Conservation (phyloP, 2,113 vertebrate genomes). For the Cromileptes altivelis region DNA sequence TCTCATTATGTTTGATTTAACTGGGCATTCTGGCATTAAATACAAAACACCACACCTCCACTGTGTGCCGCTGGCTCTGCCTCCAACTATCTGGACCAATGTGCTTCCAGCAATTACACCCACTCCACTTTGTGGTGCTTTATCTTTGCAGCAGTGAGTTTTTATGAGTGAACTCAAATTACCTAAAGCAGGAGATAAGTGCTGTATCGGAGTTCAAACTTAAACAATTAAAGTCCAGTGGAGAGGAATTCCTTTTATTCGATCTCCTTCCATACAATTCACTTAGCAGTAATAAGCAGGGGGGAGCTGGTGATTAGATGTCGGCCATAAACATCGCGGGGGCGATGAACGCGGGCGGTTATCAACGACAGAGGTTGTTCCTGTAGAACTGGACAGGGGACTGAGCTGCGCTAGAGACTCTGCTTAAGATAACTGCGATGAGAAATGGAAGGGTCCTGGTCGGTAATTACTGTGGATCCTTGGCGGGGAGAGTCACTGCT, state of each 20-base stretch:
- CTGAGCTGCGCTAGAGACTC: constrained; percentile 50
- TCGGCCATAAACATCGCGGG: constrained; percentile 60
- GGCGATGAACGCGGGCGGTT: constrained; percentile 22
- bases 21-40: constrained; percentile 46
- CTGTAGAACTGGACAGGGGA: constrained; percentile 49
- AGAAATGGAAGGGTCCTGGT: constrained; percentile 67
- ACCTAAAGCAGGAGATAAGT: constrained; percentile 56
- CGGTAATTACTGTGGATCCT: constrained; percentile 78
- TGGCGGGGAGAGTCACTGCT: constrained; percentile 73
- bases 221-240: constrained; percentile 63
- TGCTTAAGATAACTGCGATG: constrained; percentile 77
- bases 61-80: constrained; percentile 9
- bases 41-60: constrained; percentile 17
- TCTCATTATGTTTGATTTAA: constrained; percentile 59
- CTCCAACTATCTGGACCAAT: constrained; percentile 32
- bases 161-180: constrained; percentile 54
- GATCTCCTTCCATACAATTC: constrained; percentile 48
- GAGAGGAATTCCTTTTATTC: constrained; percentile 57
- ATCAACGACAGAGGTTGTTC: constrained; percentile 58
- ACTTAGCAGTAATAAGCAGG: constrained; percentile 57
- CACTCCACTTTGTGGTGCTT: constrained; percentile 36
- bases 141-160: constrained; percentile 53
- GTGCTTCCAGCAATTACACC: constrained; percentile 46
- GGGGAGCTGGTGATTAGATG: constrained; percentile 46
- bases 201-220: constrained; percentile 54